Evolutionary conservation across 2,888 invertebrate species (phyloP).

Genomic region (Morinoia aosen): DNA sequence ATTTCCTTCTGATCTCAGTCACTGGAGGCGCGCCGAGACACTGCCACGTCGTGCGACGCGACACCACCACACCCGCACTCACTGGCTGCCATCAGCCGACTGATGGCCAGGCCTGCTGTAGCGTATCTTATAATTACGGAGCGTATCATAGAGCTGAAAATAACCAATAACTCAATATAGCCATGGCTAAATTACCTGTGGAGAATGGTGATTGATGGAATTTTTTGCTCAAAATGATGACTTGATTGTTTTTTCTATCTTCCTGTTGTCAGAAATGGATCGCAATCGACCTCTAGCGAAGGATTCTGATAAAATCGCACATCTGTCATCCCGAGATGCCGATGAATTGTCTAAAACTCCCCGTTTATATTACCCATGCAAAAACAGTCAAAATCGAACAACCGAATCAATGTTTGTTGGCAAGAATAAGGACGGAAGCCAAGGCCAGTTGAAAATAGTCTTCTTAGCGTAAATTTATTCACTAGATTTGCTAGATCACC

Average conservation of each 20-base stretch:
- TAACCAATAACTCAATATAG: background rate
- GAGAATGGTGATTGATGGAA: background rate
- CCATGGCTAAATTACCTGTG: background rate
- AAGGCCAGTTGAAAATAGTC: background rate
- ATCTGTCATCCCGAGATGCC: background rate
- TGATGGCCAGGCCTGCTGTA: background rate
- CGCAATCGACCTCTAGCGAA: background rate
- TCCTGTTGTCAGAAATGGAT: background rate
- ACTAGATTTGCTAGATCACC: background rate
- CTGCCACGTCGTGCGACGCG: background rate
- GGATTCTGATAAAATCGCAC: background rate
- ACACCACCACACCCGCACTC: background rate
- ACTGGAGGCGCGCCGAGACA: background rate
- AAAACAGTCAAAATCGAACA: background rate
- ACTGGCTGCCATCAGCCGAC: conserved; percentile 17
- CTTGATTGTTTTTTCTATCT: background rate
- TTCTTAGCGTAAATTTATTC: background rate
- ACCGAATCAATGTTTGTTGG: background rate
- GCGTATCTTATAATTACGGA: background rate
- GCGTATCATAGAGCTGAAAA: background rate
- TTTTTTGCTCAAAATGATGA: background rate
- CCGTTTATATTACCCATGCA: background rate
- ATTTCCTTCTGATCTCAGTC: background rate
- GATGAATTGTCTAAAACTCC: background rate
- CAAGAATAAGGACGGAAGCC: background rate